phyloP scores from a whole-genome alignment of 2,797 vertebrate genomes.

The Trachurus trachurus region DNA sequence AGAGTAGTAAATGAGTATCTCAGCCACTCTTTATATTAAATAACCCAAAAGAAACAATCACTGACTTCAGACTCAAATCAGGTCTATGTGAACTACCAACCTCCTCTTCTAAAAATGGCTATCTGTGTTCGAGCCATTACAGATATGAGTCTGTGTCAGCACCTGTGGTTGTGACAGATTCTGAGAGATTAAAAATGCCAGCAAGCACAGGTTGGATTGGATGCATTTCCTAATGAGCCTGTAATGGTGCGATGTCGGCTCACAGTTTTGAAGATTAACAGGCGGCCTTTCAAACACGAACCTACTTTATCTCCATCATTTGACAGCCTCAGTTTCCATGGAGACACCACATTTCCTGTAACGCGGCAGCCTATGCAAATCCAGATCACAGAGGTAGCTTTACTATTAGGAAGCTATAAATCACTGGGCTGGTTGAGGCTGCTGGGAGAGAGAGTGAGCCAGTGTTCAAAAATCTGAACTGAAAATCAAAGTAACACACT shows the following conservation, averaged over 20 bases:
- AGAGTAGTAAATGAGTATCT: constrained; percentile 1
- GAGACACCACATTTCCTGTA: constrained; percentile 66
- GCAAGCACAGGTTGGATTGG: background rate
- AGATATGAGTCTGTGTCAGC: background rate
- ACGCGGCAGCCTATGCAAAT: constrained; percentile 47
- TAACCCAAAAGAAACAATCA: constrained; percentile 2
- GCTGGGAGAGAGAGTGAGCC: constrained; percentile 14
- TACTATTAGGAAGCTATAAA: constrained; percentile 30
- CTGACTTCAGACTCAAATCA: background rate
- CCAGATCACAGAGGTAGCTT: constrained; percentile 39
- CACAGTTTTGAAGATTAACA: constrained; percentile 34
- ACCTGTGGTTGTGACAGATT: background rate
- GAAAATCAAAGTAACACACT: background rate
- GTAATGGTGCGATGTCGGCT: constrained; percentile 22
- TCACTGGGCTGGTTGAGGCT: constrained; percentile 17
- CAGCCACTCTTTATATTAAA: background rate
- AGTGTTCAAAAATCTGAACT: background rate
- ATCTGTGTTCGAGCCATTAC: background rate
- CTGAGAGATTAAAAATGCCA: constrained; percentile 6
- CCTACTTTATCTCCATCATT: constrained; percentile 54
- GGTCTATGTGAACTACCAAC: background rate
- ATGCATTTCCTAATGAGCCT: constrained; percentile 21
- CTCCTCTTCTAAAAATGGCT: background rate
- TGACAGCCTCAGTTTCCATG: constrained; percentile 79
- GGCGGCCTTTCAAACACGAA: constrained; percentile 45